Evolutionary conservation across 2,888 invertebrate genomes (phyloP), one percentile per base, ranked within the genome.

Genomic region (Luperina testacea): DNA sequence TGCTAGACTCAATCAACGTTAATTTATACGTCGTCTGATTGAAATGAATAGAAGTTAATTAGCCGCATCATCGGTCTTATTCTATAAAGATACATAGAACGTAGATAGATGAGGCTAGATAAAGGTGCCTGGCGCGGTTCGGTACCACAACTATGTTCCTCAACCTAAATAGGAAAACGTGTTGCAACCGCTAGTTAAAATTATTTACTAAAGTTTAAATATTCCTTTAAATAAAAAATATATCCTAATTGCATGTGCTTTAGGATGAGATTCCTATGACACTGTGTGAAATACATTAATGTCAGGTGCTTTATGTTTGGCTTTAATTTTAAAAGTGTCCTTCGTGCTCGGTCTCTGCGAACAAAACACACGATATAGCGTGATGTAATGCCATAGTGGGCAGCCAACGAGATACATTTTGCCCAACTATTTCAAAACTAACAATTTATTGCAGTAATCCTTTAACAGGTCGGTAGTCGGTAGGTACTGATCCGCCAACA

Each of bases 81-180:
- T 73, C 32, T 68, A 75, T 42, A 48, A 74, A 71, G 71, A 77
- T 72, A 79, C 70, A 48, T 64, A 20, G 57, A 76, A 67, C 53
- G 38, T 76, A 78, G 81, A 77, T 81, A 77, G 77, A 71, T 81
- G 72, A 71, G 20, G 69, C 57, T 77, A 82, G 78, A 85, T 88
- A 83, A 63, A 85, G 83, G 92, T 91, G 89, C 90, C 90, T 85
- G 90, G 90, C 72, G 87, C 91, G 78, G 84, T 79, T 65, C 53
- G 90, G 90, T 82, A 91, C 91, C 83, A 84, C 76, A 78, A 73
- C 73, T 73, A 67, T 68, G 73, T 82, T 87, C 73, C 73, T 75
- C 79, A 84, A 88, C 83, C 74, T 84, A 72, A 86, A 83, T 87
- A 87, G 78, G 80, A 83, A 83, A 85, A 84, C 65, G 72, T 86